These are phyloP conservation scores for Girardia tigrina DNA, from an alignment of 2,888 invertebrate genomes.

Conservation along the genomic window DNA sequence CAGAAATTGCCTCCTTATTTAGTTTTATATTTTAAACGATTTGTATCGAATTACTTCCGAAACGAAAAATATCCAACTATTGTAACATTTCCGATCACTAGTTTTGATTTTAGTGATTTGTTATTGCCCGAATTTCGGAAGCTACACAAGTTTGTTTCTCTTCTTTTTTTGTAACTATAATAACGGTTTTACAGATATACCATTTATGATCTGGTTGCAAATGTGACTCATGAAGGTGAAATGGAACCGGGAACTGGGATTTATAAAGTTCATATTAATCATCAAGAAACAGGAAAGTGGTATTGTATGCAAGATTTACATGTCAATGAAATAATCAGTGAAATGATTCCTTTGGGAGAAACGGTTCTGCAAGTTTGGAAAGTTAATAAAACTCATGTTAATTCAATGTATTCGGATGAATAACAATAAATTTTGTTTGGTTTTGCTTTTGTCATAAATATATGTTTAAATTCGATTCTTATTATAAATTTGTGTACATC, in stretches of 20 bases:
- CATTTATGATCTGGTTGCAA: slow-evolving; percentile 88
- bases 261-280: slow-evolving; percentile 53
- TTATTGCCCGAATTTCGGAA: slow-evolving; percentile 63
- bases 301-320: slow-evolving; percentile 84
- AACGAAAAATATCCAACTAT: slow-evolving; percentile 98
- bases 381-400: slow-evolving; percentile 42
- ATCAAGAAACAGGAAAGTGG: slow-evolving; percentile 63
- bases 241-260: slow-evolving; percentile 70
- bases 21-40: slow-evolving; percentile 87
- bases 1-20: slow-evolving; percentile 79
- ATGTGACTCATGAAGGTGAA: slow-evolving; percentile 94
- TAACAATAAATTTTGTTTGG: background rate
- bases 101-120: slow-evolving; percentile 89
- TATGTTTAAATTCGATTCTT: no score
- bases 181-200: slow-evolving; percentile 57
- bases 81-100: slow-evolving; percentile 86
- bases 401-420: slow-evolving; percentile 38
- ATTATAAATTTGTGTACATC: no score
- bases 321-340: slow-evolving; percentile 89
- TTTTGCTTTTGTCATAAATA: background rate
- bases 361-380: slow-evolving; percentile 76
- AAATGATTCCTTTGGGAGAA: slow-evolving; percentile 97
- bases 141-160: slow-evolving; percentile 40
- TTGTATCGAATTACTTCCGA: slow-evolving; percentile 96
- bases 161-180: background rate